phyloP scores from a whole-genome alignment of 2,797 vertebrate genomes.

The Emydoidea blandingii region DNA sequence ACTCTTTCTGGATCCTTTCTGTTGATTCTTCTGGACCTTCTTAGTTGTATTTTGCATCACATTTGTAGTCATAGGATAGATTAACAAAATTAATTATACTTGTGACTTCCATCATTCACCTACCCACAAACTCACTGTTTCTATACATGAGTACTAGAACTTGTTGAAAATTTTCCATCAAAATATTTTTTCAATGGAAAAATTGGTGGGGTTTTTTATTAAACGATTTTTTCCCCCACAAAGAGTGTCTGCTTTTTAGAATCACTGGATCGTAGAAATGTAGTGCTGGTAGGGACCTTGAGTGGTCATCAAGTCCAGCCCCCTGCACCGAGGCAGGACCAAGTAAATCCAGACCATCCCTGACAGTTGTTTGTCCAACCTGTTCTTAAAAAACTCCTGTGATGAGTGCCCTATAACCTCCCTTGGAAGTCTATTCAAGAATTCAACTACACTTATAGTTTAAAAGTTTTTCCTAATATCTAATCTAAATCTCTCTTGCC shows the following conservation, averaged over 20 bases:
- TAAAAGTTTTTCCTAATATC: neutral
- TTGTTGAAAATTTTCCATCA: neutral
- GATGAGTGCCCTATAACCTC: neutral
- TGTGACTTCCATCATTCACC: neutral
- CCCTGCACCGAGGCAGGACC: neutral
- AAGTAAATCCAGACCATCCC: neutral
- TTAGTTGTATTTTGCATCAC: neutral
- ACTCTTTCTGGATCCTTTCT: neutral
- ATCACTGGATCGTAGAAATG: neutral
- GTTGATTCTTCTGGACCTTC: neutral
- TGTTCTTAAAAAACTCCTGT: neutral
- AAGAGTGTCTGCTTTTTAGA: neutral
- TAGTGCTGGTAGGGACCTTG: neutral
- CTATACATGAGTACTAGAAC: slow-evolving; percentile 12
- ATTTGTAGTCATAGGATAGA: neutral
- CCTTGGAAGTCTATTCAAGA: neutral
- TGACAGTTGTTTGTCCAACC: neutral
- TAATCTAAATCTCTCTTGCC: neutral
- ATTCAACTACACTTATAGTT: neutral
- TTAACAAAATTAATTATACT: neutral
- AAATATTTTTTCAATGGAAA: neutral
- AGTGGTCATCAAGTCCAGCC: neutral
- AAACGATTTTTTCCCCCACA: neutral
- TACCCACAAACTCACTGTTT: neutral
- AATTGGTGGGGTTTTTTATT: neutral